A percentile compares a stretch with the other conserved stretches of the same genome.
Evolutionary conservation across 2,113 vertebrate species (phyloP).

Genomic region (Xenus cinereus): DNA sequence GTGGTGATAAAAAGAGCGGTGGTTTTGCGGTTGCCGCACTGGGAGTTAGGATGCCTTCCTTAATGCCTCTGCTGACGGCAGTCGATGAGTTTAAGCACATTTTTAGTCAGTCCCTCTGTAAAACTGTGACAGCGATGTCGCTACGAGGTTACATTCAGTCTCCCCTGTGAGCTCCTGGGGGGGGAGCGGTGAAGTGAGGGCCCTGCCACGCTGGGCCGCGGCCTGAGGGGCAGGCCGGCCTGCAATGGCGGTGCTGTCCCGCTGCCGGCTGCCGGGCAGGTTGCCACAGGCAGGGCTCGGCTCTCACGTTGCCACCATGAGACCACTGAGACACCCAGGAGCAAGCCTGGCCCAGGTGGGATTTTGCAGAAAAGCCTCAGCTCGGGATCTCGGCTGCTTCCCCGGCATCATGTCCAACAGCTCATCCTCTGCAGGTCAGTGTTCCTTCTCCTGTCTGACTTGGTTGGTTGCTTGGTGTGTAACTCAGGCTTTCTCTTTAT

Average conservation of each 20-base stretch:
- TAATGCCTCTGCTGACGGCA: background rate
- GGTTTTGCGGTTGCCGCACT: background rate
- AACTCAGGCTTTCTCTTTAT: background rate
- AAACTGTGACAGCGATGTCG: background rate
- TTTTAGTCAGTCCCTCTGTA: background rate
- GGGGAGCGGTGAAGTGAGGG: background rate
- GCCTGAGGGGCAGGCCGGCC: rapidly evolving
- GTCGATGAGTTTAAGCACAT: background rate
- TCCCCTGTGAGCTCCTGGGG: background rate
- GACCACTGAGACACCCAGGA: background rate
- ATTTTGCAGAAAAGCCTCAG: background rate
- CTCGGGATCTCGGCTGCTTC: background rate
- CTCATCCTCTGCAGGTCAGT: background rate
- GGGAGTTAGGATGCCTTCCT: background rate
- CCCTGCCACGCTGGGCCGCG: rapidly evolving
- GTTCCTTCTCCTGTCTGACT: background rate
- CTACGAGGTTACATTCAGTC: rapidly evolving
- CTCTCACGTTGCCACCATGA: rapidly evolving
- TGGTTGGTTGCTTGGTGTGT: background rate
- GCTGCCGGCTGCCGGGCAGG: rapidly evolving
- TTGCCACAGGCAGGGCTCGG: rapidly evolving
- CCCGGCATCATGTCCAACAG: rapidly evolving
- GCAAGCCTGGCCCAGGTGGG: background rate
- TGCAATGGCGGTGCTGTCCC: background rate
- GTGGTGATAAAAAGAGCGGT: background rate